Base-by-base conservation (phyloP, 1,140 invertebrate species). In the Drosophila ficusphila region DNA sequence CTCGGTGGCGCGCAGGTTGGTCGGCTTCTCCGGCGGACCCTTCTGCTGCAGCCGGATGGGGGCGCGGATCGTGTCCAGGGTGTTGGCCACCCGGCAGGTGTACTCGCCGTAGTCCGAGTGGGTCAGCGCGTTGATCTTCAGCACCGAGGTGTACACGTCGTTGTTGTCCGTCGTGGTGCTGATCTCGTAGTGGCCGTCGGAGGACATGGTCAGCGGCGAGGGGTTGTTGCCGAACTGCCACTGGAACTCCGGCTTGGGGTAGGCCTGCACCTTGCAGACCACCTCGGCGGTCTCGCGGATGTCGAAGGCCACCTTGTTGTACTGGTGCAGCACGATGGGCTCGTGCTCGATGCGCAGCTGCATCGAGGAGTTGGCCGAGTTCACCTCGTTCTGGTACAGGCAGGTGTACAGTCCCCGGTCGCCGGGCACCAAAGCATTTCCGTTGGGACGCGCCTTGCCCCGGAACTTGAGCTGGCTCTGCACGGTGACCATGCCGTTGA, bases 161-260 rank as follows among this genome's bases (percentile, higher is more conserved):
- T 97, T 96, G 58, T 96, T 95, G 47, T 97, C 94, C 4, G 94
- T 94, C 0, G 94, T 96, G 0, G 96, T 95, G 39, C 95, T 96
- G 1, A 97, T 96, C 62, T 96, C 95, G 89, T 98, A 98, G 79
- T 96, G 96, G 0, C 95, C 96, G 72, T 97, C 96, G n/a, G 95
- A 95, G 0, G 95, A 95, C 65, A 95, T 95, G 58, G 95, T 94
- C 7, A 96, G 91, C 0, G 95, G 95, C 0, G 95, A 94, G 0
- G 93, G 92, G 81, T 96, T 96, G 0, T 94, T 94, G 4, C 94
- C 95, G 69, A 94, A 97, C 68, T 94, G 96, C 97, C 97, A 98
- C 75, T 98, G 96, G 91, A 98, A 98, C 81, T 97, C 96, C 0
- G 97, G 97, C 81, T 96, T 96, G 0, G 97, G 97, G 92, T 97